These are phyloP conservation scores for Proteles cristata DNA, from an alignment of 2,113 vertebrate genomes.

Conservation along the genomic window DNA sequence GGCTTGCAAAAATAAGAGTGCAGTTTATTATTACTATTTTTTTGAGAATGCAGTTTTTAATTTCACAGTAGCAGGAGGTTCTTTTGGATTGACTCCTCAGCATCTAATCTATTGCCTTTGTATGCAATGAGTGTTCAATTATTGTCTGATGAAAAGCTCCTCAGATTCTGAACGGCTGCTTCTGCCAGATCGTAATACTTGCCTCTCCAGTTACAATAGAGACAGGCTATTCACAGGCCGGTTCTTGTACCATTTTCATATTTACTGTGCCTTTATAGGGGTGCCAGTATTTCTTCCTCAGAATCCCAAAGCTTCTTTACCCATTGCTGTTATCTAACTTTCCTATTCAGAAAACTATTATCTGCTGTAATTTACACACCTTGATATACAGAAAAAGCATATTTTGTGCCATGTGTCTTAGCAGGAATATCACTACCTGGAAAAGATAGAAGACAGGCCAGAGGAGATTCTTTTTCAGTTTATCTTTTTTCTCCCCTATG, in stretches of 20 bases:
- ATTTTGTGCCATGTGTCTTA: slow-evolving; percentile 15
- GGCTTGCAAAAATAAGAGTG: not conserved
- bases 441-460: slow-evolving; percentile 18
- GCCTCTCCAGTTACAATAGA: not conserved
- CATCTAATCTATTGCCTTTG: not conserved
- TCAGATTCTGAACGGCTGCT: not conserved
- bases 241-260: not conserved
- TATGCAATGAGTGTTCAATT: not conserved
- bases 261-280: not conserved
- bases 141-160: not conserved
- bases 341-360: not conserved
- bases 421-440: not conserved
- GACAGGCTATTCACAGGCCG: not conserved
- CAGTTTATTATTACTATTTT: not conserved
- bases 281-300: not conserved
- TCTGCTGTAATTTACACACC: not conserved
- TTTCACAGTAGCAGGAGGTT: not conserved
- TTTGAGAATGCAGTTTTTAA: not conserved
- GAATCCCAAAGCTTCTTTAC: not conserved
- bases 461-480: not conserved
- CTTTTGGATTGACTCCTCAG: not conserved
- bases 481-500: slow-evolving; percentile 42
- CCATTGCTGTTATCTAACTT: not conserved
- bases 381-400: not conserved
- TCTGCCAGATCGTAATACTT: not conserved